Base-by-base conservation (phyloP, 1,140 invertebrate species). In the Cecropterus lyciades region DNA sequence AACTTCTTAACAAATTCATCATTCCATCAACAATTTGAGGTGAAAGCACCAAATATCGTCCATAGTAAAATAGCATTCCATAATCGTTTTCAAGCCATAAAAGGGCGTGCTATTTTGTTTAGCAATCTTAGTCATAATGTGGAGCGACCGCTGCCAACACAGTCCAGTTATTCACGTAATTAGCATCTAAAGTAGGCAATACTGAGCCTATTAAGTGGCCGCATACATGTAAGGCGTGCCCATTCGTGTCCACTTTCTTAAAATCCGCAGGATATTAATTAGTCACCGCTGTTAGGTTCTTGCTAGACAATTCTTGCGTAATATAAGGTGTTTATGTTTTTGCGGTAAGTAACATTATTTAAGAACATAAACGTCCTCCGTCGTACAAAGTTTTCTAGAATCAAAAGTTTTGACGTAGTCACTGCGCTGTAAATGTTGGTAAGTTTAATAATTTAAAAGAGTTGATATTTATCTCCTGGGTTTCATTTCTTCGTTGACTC, bases 121-220 rank as follows among this genome's bases (percentile, higher is more conserved):
- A 70, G 72, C 71, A 79, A 77, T 69, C 65, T 46, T 49, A 43
- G 40, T 69, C 70, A 67, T 73, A 69, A 73, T 75, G 76, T 69
- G 77, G 70, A 57, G 40, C 67, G 74, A 59, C 64, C 46, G 71
- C 80, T 82, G 79, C 79, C 82, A 85, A 73, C 74, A 73, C 76
- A 80, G 75, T 77, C 79, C 62, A 82, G 72, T 74, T 82, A 79
- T 77, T 69, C 67, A 74, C 53, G 71, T 71, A 74, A 87, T 87
- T 81, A 85, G 72, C 82, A 87, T 85, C 63, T 74, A 67, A 78
- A 83, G 65, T 84, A 80, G 83, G 82, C 78, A 73, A 76, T 75
- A 70, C 69, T 37, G 68, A 60, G 69, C 68, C 65, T 79, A 72
- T 77, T 80, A 79, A 75, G 70, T 73, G 72, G 70, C 55, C 59